Evolutionary conservation across 37 sponge, comb jelly and placozoan species (phyloP), one percentile per base, ranked within the genome.

Genomic region (Cladorhizidae sp.): DNA sequence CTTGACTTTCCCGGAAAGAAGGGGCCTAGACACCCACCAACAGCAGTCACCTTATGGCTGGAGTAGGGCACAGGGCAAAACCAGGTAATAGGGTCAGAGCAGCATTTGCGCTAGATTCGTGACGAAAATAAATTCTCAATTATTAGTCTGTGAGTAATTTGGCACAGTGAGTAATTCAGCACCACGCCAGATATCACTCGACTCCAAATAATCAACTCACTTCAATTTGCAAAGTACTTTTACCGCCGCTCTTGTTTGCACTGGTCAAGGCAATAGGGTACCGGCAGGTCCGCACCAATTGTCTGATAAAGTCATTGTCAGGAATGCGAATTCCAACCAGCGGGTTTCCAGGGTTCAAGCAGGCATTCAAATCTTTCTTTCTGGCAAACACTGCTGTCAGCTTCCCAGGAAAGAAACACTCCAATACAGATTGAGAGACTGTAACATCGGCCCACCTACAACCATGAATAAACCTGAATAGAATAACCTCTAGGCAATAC

Each of bases 191-290:
- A n/a, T n/a, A n/a, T n/a, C n/a, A n/a, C n/a, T n/a, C n/a, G 20
- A 23, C 11, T 64, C 20, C 12, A 28, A n/a, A 28, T 25, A 64
- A 23, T 9, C 9, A 3, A 71, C 72, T 71, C 36, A 31, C 55
- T 28, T 74, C 57, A 74, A 74, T 32, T 32, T 76, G 40, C 40
- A 62, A 64, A 8, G 77, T 76, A 81, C 94, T 96, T 35, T 67
- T 35, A 31, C 65, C 32, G 40, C 81, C 59, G 63, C 91, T 96
- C 83, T 83, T 65, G 78, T 95, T 98, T 49, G 99, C 99, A 70
- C 96, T 96, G 37, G 99, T 98, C n/a, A 98, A 89, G 36, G 99
- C 99, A 18, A 98, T 68, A 1, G 99, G 96, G 33, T 57, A 49
- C 2, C 85, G 85, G 73, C 80, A 88, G 8, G 52, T 21, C 38